phyloP scores from a whole-genome alignment of 2,113 vertebrate species.

The Melanotaenia duboulayi region DNA sequence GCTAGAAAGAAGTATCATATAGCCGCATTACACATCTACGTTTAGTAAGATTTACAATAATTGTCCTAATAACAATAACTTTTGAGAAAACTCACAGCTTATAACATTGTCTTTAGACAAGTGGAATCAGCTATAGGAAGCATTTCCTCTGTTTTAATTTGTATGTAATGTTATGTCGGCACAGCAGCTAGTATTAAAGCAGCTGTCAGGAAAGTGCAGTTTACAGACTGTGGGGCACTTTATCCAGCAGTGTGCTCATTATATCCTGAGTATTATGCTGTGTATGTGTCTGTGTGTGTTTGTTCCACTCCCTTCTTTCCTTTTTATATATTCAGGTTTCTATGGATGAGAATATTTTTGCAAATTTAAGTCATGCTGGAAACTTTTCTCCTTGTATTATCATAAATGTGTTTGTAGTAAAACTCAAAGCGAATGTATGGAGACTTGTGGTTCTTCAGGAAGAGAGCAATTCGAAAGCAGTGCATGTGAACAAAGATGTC shows the following conservation, averaged over 20 bases:
- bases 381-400: not conserved
- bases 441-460: not conserved
- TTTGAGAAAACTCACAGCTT: not conserved
- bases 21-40: no score
- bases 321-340: not conserved
- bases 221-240: not conserved
- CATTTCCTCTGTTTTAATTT: not conserved
- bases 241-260: conserved; percentile 1
- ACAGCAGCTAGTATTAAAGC: not conserved
- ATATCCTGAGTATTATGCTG: not conserved
- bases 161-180: not conserved
- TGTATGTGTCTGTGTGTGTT: not conserved
- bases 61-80: not conserved
- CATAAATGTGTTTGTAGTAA: not conserved
- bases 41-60: no score
- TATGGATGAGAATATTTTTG: not conserved
- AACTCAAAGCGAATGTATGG: not conserved
- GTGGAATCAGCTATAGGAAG: no score
- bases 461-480: no score
- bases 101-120: no score
- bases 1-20: no score
- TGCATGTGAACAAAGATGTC: not conserved
- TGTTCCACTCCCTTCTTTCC: not conserved
- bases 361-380: not conserved
- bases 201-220: not conserved